Base-by-base conservation (phyloP, 2,797 vertebrate species). In the Melanotaenia pygmaea region DNA sequence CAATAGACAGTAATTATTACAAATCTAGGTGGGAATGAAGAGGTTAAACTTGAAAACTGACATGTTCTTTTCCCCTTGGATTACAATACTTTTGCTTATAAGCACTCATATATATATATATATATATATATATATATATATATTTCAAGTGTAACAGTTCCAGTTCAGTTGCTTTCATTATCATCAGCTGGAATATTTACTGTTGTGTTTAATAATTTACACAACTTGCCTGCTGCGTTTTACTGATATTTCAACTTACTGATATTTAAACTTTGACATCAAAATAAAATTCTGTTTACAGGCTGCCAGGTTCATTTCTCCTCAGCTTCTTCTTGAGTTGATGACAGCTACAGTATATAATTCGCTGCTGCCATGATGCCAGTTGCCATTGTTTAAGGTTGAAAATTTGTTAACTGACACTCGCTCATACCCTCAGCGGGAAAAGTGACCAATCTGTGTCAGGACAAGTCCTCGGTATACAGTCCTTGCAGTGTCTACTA, bases 371-470 rank as follows among this genome's bases (percentile, higher is more conserved):
- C 62, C 68, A 61, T 59, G 30, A 59, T 75, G 58, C 73, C 47
- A 7, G 50, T 32, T 43, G 57, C 32, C 40, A 59, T 63, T 64
- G 72, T 82, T 68, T 72, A 67, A 62, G 56, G 68, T 50, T 66
- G 76, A 79, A 57, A 82, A 74, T 72, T 67, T 78, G 69, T 84
- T 74, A 80, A 77, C 59, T 81, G 81, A 87, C 80, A 76, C 64
- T 72, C 70, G 67, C 85, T 88, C 83, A 77, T 76, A 81, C 77
- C 76, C 81, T 77, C 50, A 70, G 68, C 66, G 63, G 69, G 70
- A 74, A 80, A 81, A 22, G 62, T 66, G 38, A 71, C 66, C 70
- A 76, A 79, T 86, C 76, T 62, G 70, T 78, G 76, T 70, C 59
- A 61, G 80, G 86, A 81, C 76, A 79, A 85, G 57, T 79, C 72